A percentile compares a stretch with the other conserved stretches of the same genome.
These are phyloP conservation scores for Patella caerulea DNA, from an alignment of 2,888 invertebrate species.

Conservation along the genomic window DNA sequence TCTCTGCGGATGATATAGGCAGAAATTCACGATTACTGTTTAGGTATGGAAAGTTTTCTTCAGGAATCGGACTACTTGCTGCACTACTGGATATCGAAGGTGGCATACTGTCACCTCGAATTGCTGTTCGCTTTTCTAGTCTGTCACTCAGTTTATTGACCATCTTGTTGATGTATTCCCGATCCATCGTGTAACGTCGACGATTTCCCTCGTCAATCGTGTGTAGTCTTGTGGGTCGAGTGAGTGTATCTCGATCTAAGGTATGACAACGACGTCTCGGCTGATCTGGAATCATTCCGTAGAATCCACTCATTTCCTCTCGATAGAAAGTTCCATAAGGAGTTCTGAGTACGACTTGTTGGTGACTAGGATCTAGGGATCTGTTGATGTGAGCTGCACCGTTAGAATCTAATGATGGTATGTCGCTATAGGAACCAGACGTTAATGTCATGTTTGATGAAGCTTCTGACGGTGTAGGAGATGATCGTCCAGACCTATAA, in stretches of 20 bases:
- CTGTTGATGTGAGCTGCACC: conserved; percentile 27
- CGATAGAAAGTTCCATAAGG: conserved; percentile 64
- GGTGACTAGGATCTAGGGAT: conserved; percentile 30
- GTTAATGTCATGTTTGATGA: conserved; percentile 46
- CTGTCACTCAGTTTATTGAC: conserved; percentile 55
- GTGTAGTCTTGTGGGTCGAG: conserved; percentile 54
- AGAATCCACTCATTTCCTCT: conserved; percentile 57
- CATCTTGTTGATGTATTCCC: conserved; percentile 62
- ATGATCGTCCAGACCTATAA: conserved; percentile 55
- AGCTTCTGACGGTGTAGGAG: conserved; percentile 50
- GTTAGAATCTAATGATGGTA: conserved; percentile 40
- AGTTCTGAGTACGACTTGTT: conserved; percentile 60
- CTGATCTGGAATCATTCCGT: conserved; percentile 56
- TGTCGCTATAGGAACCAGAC: conserved; percentile 44
- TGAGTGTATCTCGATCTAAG: conserved; percentile 58
- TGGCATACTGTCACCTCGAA: conserved; percentile 57
- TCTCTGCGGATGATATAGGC: conserved; percentile 54
- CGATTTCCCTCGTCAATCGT: conserved; percentile 61
- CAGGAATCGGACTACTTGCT: conserved; percentile 60
- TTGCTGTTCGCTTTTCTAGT: conserved; percentile 51
- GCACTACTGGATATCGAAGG: conserved; percentile 58
- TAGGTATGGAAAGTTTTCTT: conserved; percentile 49
- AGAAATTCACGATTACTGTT: conserved; percentile 52
- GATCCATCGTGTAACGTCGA: conserved; percentile 58
- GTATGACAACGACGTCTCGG: conserved; percentile 62